A percentile compares a stretch with the other conserved stretches of the same genome.
These are phyloP conservation scores for Acanthaster planci DNA, from an alignment of 35 echinoderm and acorn worm genomes.

Conservation along the genomic window DNA sequence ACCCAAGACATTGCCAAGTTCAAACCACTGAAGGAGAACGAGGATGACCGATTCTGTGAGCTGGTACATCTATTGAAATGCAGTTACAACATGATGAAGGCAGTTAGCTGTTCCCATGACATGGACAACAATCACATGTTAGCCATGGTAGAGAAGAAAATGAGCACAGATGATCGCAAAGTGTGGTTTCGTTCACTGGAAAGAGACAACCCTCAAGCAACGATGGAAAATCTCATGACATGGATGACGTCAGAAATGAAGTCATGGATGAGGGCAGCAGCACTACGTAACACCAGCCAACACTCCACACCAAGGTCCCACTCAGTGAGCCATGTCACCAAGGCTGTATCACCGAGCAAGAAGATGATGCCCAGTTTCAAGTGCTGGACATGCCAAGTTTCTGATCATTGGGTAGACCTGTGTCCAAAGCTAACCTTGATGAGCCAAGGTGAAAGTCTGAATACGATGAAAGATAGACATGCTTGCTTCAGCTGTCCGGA, in stretches of 20 bases:
- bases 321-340: constrained; percentile 4
- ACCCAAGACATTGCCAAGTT: constrained; percentile 34
- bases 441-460: constrained; percentile 1
- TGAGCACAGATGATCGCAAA: constrained; percentile 32
- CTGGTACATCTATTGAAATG: constrained; percentile 39
- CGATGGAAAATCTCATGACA: constrained; percentile 19
- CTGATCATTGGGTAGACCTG: constrained; percentile 46
- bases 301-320: background rate
- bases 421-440: constrained; percentile 41
- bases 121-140: no score
- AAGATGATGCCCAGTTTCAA: background rate
- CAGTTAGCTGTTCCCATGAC: background rate
- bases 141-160: constrained; percentile 46
- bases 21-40: constrained; percentile 14
- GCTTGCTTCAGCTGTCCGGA: constrained; percentile 66
- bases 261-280: constrained; percentile 35
- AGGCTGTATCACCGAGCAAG: background rate
- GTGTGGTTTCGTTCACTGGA: constrained; percentile 47
- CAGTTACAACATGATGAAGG: constrained; percentile 51
- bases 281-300: constrained; percentile 21
- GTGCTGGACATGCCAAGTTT: constrained; percentile 39
- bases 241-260: constrained; percentile 57
- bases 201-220: background rate
- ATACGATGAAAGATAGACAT: constrained; percentile 39
- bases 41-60: constrained; percentile 51